phyloP scores from a whole-genome alignment of 2,797 vertebrate species.

The Gymnothorax javanicus region DNA sequence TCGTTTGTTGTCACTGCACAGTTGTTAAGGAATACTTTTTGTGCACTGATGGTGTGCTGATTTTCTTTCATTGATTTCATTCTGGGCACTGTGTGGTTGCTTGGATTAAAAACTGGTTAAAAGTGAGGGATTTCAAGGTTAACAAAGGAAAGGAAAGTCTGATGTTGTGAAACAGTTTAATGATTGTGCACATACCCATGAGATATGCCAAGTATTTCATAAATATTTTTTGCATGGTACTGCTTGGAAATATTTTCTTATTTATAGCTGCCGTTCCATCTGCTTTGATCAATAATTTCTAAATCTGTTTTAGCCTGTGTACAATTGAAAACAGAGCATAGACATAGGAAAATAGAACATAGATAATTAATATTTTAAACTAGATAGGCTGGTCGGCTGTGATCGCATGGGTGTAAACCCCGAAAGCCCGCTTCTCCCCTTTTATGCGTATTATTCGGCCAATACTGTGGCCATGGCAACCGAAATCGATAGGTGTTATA shows the following conservation, averaged over 20 bases:
- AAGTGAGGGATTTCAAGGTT: not conserved
- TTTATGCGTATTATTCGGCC: too few species aligned
- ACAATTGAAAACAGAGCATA: too few species aligned
- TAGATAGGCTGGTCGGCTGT: too few species aligned
- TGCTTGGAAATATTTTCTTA: not conserved
- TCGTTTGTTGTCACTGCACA: not conserved
- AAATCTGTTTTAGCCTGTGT: too few species aligned
- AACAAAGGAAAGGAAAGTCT: not conserved
- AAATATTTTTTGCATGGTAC: not conserved
- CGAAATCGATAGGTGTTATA: too few species aligned
- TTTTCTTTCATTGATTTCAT: not conserved
- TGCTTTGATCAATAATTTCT: not conserved
- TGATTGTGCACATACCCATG: not conserved
- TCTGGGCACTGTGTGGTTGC: not conserved
- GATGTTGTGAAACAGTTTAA: not conserved
- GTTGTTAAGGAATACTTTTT: not conserved
- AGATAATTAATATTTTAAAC: too few species aligned
- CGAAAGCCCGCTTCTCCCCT: too few species aligned
- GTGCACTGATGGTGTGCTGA: not conserved
- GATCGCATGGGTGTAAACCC: too few species aligned
- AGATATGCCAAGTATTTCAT: not conserved
- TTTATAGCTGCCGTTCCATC: not conserved
- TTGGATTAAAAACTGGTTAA: not conserved
- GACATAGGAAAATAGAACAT: too few species aligned
- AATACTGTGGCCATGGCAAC: too few species aligned